Conservation (phyloP, 2,888 invertebrate species). For the Rhyacophila evoluta region DNA sequence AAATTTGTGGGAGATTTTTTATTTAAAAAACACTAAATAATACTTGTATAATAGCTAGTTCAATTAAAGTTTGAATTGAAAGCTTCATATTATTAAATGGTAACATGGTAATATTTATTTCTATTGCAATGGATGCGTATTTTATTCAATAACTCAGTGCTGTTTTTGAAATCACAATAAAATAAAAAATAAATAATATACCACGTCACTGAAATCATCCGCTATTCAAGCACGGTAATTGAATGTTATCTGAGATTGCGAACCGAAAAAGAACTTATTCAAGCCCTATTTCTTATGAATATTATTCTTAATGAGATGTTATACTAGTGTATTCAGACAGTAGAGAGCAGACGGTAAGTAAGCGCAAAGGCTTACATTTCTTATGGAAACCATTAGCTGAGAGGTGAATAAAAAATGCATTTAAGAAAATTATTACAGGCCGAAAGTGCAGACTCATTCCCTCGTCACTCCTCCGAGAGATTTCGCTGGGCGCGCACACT, state of each 20-base stretch:
- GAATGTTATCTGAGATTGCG: background rate
- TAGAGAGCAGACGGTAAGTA: background rate
- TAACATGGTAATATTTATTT: no score
- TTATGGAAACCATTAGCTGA: background rate
- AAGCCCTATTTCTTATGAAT: background rate
- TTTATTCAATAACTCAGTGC: no score
- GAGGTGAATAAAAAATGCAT: background rate
- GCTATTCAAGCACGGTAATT: background rate
- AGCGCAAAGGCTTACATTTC: background rate
- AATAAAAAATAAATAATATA: background rate
- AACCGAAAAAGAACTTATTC: background rate
- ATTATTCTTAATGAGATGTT: background rate
- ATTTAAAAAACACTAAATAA: background rate
- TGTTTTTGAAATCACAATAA: no score
- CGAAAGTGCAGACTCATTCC: conserved; percentile 39
- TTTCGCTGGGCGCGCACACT: background rate
- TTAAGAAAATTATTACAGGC: conserved; percentile 15
- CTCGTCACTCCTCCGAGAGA: background rate
- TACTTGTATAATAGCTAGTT: no score
- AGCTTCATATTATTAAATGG: no score
- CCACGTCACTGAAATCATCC: background rate
- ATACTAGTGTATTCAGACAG: background rate
- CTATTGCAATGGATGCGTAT: no score
- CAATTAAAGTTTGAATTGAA: no score
- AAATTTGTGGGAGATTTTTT: no score